Percentiles rank a stretch among this genome's conserved stretches.
phyloP scores from a whole-genome alignment of 2,113 vertebrate genomes.

The Caloenas nicobarica region DNA sequence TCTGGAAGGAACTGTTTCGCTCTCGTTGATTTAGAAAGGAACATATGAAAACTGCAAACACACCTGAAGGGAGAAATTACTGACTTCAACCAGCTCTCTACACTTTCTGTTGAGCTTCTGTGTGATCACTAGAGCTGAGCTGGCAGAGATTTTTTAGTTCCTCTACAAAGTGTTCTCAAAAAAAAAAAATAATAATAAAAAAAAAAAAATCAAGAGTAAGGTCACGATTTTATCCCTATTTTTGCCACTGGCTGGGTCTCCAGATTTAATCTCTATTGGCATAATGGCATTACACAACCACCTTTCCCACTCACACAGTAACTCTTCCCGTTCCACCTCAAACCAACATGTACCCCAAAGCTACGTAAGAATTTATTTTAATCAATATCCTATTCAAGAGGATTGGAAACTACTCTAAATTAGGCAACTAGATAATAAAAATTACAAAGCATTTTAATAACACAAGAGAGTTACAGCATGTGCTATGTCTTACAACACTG shows the following conservation, averaged over 20 bases:
- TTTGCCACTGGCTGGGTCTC: not conserved
- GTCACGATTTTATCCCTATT: not conserved
- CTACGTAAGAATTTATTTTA: not conserved
- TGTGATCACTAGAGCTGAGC: not conserved
- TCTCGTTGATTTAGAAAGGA: not conserved
- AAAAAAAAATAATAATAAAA: no score
- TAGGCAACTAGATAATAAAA: not conserved
- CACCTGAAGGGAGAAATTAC: not conserved
- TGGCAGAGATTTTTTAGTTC: not conserved
- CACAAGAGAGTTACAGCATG: not conserved
- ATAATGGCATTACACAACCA: not conserved
- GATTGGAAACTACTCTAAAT: not conserved
- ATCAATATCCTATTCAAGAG: not conserved
- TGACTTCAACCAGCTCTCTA: not conserved
- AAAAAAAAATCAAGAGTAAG: not conserved
- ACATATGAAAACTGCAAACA: not conserved
- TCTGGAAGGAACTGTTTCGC: not conserved
- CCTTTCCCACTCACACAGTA: not conserved
- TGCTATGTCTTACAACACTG: not conserved
- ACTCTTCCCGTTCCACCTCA: not conserved
- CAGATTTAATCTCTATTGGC: not conserved
- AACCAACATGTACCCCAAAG: accelerated
- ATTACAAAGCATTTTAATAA: not conserved
- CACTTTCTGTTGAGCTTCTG: not conserved
- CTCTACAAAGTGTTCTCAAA: not conserved